Conservation (phyloP, 1,140 invertebrate genomes). For the Neodiprion lecontei region DNA sequence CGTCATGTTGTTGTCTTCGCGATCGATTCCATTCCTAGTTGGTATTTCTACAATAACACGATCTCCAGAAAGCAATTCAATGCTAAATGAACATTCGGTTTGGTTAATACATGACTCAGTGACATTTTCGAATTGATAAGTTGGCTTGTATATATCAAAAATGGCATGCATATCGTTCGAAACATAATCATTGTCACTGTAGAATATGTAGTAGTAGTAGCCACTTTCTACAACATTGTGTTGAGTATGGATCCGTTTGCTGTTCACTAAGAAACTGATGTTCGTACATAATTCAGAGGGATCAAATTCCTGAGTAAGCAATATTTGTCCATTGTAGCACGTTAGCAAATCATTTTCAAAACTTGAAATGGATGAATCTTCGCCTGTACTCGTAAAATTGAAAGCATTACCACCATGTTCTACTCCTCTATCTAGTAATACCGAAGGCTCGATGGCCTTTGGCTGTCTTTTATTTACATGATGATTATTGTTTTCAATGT, state of each 20-base stretch:
- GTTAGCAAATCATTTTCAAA: conserved; percentile 77
- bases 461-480: conserved; percentile 59
- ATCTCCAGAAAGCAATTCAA: conserved; percentile 74
- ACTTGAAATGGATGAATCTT: conserved; percentile 74
- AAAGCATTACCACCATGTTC: conserved; percentile 76
- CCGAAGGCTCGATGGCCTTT: conserved; percentile 58
- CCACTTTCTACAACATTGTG: conserved; percentile 76
- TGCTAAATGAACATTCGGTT: conserved; percentile 75
- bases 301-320: conserved; percentile 73
- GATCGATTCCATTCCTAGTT: conserved; percentile 77
- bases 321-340: conserved; percentile 76
- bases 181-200: conserved; percentile 81
- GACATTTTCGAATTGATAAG: conserved; percentile 78
- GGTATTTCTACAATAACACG: conserved; percentile 82
- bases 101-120: conserved; percentile 76
- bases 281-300: conserved; percentile 71
- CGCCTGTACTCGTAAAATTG: conserved; percentile 63
- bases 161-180: conserved; percentile 81
- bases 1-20: conserved; percentile 71
- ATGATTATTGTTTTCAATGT: conserved; percentile 34
- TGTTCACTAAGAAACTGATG: conserved; percentile 71
- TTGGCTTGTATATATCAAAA: conserved; percentile 85
- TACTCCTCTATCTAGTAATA: conserved; percentile 73
- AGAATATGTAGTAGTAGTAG: conserved; percentile 89
- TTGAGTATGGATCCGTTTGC: conserved; percentile 67